Base-by-base conservation (phyloP, 1,140 invertebrate species). In the Aplysia californica region DNA sequence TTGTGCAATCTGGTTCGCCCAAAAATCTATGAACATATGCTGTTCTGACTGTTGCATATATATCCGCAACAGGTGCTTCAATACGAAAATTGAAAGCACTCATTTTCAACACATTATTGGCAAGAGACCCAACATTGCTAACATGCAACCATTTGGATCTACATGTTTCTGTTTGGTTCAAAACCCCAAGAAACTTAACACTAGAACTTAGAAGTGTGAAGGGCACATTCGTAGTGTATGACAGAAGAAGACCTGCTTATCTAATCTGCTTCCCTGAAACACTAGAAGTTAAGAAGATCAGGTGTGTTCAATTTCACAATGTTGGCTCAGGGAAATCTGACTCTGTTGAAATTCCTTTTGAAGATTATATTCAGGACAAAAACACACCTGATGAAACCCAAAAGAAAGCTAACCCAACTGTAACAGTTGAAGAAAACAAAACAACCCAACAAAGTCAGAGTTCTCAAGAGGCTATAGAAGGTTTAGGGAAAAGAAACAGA, bases 121-220 rank as follows among this genome's bases (percentile, higher is more conserved):
- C n/a, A n/a, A n/a, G n/a, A n/a, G n/a, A n/a, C 36, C 72, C 23
- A 66, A 75, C 39, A 66, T 75, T 29, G 64, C 61, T 3, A 65
- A 75, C 39, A 75, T 66, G 72, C 31, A 41, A 68, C 26, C 29
- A 41, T 75, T 75, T 75, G 72, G 72, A 18, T 75, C 18, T 67
- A 55, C 35, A 26, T 75, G 72, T 66, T 75, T 31, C 58, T 20
- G 21, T 31, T 75, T 65, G 20, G 23, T 4, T 29, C 72, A 66
- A 36, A 6, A 67, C 3, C 38, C 64, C 20, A 21, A 44, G 38
- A 66, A 67, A 38, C 56, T 75, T 41, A 61, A 75, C 44, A 29
- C 2, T 21, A 75, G n/a, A n/a, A n/a, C n/a, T n/a, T n/a, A n/a
- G 72, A 66, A 65, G 72, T 36, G 58, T 23, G 3, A 75, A 75